phyloP scores from a whole-genome alignment of 1,140 invertebrate species.

The Cotesia typhae region DNA sequence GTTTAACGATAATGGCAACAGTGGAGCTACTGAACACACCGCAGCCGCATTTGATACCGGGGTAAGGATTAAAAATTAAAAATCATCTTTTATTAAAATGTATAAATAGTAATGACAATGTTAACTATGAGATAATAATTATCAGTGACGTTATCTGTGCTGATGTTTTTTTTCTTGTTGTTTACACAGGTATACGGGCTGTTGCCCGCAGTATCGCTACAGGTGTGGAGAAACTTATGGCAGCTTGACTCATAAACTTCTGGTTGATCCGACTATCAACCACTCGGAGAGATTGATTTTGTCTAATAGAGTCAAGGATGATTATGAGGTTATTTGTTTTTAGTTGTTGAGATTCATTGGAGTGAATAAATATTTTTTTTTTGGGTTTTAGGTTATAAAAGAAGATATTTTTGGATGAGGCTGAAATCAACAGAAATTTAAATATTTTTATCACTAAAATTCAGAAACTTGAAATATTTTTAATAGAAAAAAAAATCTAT shows the following conservation, averaged over 20 bases:
- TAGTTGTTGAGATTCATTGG: constrained; percentile 4
- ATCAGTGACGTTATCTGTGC: constrained; percentile 1
- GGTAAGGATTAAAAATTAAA: constrained; percentile 57
- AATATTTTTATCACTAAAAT: no score
- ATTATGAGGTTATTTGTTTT: constrained; percentile 66
- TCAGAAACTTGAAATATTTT: no score
- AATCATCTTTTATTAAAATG: constrained; percentile 11
- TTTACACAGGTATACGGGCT: constrained; percentile 73
- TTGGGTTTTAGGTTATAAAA: no score
- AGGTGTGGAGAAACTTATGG: constrained; percentile 77
- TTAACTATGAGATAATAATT: no score
- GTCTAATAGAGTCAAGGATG: constrained; percentile 70
- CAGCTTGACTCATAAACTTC: constrained; percentile 73
- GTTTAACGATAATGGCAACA: constrained; percentile 37
- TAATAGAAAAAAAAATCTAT: no score
- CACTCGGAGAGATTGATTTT: constrained; percentile 75
- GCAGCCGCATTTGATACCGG: constrained; percentile 69
- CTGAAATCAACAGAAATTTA: no score
- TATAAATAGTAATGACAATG: constrained; percentile 12
- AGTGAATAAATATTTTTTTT: background rate
- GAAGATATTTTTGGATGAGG: no score
- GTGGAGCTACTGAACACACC: constrained; percentile 61
- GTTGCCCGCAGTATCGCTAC: constrained; percentile 76
- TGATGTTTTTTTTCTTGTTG: constrained; percentile 23
- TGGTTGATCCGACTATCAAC: constrained; percentile 75